Evolutionary conservation across 2,113 vertebrate genomes (phyloP).

Genomic region (Henicopernis longicauda): DNA sequence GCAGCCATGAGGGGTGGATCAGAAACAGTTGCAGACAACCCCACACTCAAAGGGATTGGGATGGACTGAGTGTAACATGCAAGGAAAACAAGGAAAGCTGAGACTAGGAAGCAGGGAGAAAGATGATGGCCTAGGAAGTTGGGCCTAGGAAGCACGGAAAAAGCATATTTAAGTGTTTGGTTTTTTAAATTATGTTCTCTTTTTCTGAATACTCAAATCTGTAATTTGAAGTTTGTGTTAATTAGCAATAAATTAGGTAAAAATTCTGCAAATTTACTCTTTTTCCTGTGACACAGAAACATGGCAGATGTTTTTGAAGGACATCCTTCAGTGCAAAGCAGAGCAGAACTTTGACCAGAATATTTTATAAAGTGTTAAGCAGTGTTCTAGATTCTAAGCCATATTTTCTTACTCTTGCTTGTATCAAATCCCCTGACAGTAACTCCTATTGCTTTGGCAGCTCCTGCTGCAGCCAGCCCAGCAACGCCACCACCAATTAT

Average conservation of each 20-base stretch:
- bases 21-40: background rate
- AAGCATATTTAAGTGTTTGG: background rate
- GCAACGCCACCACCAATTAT: slow-evolving; percentile 82
- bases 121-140: background rate
- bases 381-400: background rate
- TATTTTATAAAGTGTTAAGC: background rate
- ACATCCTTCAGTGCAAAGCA: background rate
- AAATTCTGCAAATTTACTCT: background rate
- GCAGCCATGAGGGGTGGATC: background rate
- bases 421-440: slow-evolving; percentile 80
- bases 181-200: background rate
- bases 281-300: background rate
- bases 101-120: background rate
- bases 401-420: slow-evolving; percentile 60
- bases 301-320: background rate
- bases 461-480: slow-evolving; percentile 78
- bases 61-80: background rate
- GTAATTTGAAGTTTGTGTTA: background rate
- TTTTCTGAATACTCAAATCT: background rate
- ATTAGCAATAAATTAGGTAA: background rate
- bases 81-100: background rate
- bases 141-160: background rate
- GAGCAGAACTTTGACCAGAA: background rate
- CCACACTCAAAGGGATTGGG: background rate
- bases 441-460: slow-evolving; percentile 83